Base-by-base conservation (phyloP, 1,140 invertebrate genomes). In the Heliothis subflexa region DNA sequence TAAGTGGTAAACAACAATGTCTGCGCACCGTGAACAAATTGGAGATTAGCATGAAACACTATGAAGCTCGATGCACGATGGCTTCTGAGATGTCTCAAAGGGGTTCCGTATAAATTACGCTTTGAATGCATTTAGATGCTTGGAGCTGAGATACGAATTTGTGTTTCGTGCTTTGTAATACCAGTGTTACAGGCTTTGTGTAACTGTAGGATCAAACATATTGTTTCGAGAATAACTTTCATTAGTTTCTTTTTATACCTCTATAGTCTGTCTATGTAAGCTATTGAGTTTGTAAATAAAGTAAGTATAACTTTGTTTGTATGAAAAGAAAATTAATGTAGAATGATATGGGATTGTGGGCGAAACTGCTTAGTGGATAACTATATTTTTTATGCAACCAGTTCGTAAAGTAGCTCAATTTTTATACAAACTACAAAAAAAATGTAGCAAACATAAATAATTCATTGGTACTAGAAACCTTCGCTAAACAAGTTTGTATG, bases 401-500 rank as follows among this genome's bases (percentile, higher is more conserved):
- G 33, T 5, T 9, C 33, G 33, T 40, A 40, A 40, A 40, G 33
- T 5, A 40, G 3, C 33, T 40, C 5, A 40, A 40, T 9, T 40
- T 40, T 9, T 40, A 7, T 40, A 5, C 33, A 40, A 40, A 40
- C 21, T 25, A 25, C 21, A 40, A 33, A 33, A 33, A 40, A 40
- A 40, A 5, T 40, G 7, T 13, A 21, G 47, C 47, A 14, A 10
- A 12, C 52, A 72, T 72, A 72, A 55, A 72, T 72, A 40, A 72
- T 72, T 72, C 70, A 72, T 45, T 18, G 52, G 52, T 28, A 40
- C 52, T 72, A 16, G 10, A 40, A 28, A 57, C 70, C 52, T 71
- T 55, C 14, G 50, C 54, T 71, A 18, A n/a, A 72, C 50, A 72
- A 57, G 70, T 72, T 72, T 72, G 33, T 57, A 40, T 40, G 45